phyloP scores from a whole-genome alignment of 2,113 vertebrate species.

The Columba livia region DNA sequence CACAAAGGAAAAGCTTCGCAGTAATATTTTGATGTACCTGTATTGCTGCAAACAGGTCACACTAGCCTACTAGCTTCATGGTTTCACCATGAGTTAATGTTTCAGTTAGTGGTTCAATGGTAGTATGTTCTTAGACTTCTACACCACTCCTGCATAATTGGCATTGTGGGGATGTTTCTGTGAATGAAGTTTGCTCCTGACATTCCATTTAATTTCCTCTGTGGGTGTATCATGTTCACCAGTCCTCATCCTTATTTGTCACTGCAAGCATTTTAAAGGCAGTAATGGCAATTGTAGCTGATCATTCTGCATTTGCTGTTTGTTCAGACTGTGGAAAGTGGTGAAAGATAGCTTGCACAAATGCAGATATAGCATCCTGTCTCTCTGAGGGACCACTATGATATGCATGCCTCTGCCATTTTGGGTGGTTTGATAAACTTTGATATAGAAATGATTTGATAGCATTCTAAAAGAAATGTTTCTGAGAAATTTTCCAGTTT shows the following conservation, averaged over 20 bases:
- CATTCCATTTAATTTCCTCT: not conserved
- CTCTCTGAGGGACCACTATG: not conserved
- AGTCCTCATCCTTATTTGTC: not conserved
- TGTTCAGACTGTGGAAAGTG: not conserved
- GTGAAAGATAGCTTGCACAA: not conserved
- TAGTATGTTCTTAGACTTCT: not conserved
- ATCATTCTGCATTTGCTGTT: not conserved
- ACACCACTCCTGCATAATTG: not conserved
- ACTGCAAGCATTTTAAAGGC: not conserved
- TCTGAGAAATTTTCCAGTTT: not conserved
- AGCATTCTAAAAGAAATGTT: not conserved
- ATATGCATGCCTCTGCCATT: not conserved
- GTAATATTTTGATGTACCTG: not conserved
- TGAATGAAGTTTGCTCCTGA: not conserved
- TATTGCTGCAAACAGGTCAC: not conserved
- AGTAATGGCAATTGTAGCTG: not conserved
- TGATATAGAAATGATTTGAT: not conserved
- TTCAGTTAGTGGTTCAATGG: not conserved
- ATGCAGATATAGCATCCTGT: not conserved
- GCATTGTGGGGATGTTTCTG: rapidly evolving
- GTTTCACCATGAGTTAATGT: not conserved
- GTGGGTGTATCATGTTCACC: rapidly evolving
- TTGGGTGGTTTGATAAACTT: not conserved
- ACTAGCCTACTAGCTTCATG: not conserved
- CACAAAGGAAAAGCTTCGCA: not conserved